Evolutionary conservation across 2,113 vertebrate genomes (phyloP).

Genomic region (Baryphthengus martii): DNA sequence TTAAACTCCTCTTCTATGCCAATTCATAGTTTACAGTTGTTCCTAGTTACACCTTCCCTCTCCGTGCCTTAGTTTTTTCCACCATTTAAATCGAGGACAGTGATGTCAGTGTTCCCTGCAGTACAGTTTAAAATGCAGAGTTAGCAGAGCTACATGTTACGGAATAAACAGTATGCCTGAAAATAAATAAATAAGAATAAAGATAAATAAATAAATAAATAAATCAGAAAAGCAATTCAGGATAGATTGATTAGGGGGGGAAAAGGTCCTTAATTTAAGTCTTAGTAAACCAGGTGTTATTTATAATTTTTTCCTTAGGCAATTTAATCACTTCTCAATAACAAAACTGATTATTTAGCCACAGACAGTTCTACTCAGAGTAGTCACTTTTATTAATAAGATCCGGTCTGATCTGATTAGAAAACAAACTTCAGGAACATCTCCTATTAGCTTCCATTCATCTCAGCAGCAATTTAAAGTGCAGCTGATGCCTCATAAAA

Average conservation of each 20-base stretch:
- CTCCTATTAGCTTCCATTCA: constrained; percentile 8
- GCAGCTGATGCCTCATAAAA: not conserved
- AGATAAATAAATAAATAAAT: not conserved
- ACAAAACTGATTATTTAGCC: constrained; percentile 38
- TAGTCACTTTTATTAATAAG: constrained; percentile 43
- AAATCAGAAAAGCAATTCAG: not conserved
- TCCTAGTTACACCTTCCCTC: not conserved
- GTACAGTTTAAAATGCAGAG: not conserved
- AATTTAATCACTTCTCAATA: constrained; percentile 43
- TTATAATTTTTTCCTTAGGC: not conserved
- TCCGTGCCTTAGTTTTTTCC: not conserved
- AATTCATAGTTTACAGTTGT: not conserved
- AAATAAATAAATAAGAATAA: not conserved
- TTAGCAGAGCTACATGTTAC: not conserved
- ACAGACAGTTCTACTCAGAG: constrained; percentile 6
- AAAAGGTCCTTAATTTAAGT: not conserved
- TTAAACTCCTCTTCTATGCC: not conserved
- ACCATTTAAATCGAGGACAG: not conserved
- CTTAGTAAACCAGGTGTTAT: not conserved
- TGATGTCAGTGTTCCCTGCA: not conserved
- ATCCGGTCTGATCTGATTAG: constrained; percentile 39
- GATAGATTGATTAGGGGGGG: not conserved
- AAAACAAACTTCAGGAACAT: constrained; percentile 16
- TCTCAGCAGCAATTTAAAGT: not conserved
- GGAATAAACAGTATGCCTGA: not conserved